Evolutionary conservation across 2,113 vertebrate genomes (phyloP).

Genomic region (Perca fluviatilis): DNA sequence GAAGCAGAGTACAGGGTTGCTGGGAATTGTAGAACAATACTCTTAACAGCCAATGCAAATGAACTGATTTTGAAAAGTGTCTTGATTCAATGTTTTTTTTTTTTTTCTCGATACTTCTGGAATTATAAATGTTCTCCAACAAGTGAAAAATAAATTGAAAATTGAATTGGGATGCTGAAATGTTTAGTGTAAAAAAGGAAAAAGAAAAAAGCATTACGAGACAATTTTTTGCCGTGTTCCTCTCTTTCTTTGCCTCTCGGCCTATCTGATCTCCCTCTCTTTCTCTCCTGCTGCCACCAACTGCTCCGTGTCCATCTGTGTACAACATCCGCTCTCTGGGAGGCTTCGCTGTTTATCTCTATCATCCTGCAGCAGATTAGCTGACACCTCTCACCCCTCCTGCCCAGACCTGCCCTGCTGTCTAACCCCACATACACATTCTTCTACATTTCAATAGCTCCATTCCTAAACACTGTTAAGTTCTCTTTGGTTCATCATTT

Average conservation of each 20-base stretch:
- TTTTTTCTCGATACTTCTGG: too few species aligned
- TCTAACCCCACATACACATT: conserved; percentile 35
- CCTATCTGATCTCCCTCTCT: neutral
- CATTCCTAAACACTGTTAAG: conserved; percentile 8
- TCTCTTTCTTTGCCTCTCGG: neutral
- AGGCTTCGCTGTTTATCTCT: conserved; percentile 78
- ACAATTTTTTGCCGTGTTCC: conserved; percentile 37
- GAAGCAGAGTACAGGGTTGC: neutral
- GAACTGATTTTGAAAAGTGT: neutral
- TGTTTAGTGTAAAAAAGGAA: neutral
- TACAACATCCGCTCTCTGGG: conserved; percentile 64
- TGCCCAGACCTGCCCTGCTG: conserved; percentile 42
- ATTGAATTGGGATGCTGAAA: neutral
- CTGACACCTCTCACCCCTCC: conserved; percentile 60
- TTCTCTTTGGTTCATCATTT: neutral
- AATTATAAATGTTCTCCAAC: neutral
- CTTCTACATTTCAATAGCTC: conserved; percentile 37
- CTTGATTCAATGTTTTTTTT: too few species aligned
- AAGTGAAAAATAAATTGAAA: too few species aligned
- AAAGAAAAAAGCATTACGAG: neutral
- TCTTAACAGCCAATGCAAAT: neutral
- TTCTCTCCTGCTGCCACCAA: conserved; percentile 44
- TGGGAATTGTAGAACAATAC: neutral
- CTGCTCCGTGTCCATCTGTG: conserved; percentile 70
- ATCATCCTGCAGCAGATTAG: conserved; percentile 65